phyloP scores from a whole-genome alignment of 2,888 invertebrate genomes.

The Drosophila meridionalis region DNA sequence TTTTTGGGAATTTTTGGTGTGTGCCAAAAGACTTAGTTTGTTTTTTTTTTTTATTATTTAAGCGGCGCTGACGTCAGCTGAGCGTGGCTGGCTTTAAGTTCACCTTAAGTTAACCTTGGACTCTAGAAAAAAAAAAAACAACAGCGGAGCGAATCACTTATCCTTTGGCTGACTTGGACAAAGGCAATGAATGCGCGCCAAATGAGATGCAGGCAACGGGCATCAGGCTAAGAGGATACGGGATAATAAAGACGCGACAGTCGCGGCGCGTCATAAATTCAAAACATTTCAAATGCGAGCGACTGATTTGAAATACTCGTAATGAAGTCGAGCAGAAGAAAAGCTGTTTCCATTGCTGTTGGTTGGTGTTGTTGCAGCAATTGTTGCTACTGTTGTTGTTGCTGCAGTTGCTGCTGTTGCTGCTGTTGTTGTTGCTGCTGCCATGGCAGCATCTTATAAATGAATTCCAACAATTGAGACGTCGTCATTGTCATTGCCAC shows the following conservation, averaged over 20 bases:
- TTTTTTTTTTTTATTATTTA: constrained; percentile 1
- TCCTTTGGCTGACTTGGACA: constrained; percentile 67
- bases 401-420: not conserved
- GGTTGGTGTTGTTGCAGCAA: not conserved
- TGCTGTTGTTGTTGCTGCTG: not conserved
- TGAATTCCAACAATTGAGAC: constrained; percentile 65
- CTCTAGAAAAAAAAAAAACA: not conserved
- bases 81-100: constrained; percentile 50
- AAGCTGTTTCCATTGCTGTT: constrained; percentile 3
- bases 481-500: constrained; percentile 54
- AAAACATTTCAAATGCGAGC: constrained; percentile 63
- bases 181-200: constrained; percentile 55
- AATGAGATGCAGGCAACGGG: constrained; percentile 35
- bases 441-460: constrained; percentile 27
- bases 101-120: constrained; percentile 72
- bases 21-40: constrained; percentile 13
- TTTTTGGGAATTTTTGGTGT: constrained; percentile 9
- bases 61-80: constrained; percentile 34
- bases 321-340: constrained; percentile 59
- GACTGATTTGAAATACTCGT: constrained; percentile 67
- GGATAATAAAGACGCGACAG: constrained; percentile 68
- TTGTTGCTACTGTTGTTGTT: not conserved
- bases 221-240: not conserved
- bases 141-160: constrained; percentile 36
- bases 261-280: constrained; percentile 67